Base-by-base conservation (phyloP, 2,888 invertebrate genomes). In the Yponomeuta plumbellus region DNA sequence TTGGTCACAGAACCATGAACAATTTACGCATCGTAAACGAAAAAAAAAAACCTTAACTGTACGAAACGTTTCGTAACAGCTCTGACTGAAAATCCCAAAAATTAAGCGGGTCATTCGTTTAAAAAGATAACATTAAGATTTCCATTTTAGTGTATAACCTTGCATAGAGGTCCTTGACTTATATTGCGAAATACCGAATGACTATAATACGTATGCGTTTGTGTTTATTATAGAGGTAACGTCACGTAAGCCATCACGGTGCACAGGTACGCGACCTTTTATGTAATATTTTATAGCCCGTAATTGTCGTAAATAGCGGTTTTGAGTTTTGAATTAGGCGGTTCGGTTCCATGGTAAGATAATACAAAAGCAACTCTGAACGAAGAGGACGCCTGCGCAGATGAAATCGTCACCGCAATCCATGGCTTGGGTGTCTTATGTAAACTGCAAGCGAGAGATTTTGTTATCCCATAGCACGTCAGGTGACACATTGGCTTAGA, bases 51-150 rank as follows among this genome's bases (percentile, higher is more conserved):
- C 17, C 17, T 52, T 52, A 13, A 17, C 44, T 13, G 44, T 52
- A 52, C 17, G 44, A 52, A 52, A 13, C 5, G 44, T 63, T 63
- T 63, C 63, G 22, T 21, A 63, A 63, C n/a, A 11, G 40, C 72
- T 71, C 74, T 78, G 74, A 74, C 73, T 71, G 72, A 79, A 80
- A 81, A 80, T 76, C 76, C 76, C 44, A 52, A 82, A 84, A 82
- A 77, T 75, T 63, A 63, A 63, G 63, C 63, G 17, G 63, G 44
- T 44, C 63, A 63, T 63, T 52, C 44, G 21, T 63, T 63, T 63
- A 52, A 63, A 62, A 62, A 84, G 86, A 87, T 88, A 86, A 83
- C 81, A 88, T 89, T 86, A 89, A 90, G 90, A 90, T 90, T 85
- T 80, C 86, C 83, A 82, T 85, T 87, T 86, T 68, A 85, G 88